These are phyloP conservation scores for Neoitamus cyanurus DNA, from an alignment of 2,888 invertebrate species.

Conservation along the genomic window DNA sequence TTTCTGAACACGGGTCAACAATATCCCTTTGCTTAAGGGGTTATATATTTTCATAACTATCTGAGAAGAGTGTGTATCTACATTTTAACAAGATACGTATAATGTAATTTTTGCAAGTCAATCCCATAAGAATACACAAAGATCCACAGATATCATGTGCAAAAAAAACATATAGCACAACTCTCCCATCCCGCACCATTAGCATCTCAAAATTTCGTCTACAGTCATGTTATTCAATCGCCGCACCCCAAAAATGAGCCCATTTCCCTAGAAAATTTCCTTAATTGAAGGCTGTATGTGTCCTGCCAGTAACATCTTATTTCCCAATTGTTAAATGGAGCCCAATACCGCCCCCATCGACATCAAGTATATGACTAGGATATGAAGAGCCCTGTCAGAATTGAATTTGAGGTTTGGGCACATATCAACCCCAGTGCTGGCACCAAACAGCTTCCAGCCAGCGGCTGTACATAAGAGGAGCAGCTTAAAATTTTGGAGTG, in stretches of 20 bases:
- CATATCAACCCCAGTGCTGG: background rate
- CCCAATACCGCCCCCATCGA: background rate
- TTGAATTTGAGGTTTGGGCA: background rate
- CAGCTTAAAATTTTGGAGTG: background rate
- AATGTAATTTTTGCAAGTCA: no score
- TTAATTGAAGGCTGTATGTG: constrained; percentile 19
- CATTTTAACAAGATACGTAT: no score
- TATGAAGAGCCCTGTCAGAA: background rate
- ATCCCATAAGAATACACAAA: no score
- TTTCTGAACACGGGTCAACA: no score
- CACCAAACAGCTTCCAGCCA: background rate
- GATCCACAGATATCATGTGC: no score
- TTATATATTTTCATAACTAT: no score
- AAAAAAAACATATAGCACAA: no score
- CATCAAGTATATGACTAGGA: background rate
- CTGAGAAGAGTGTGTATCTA: no score
- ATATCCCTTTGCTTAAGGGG: no score
- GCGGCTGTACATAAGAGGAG: background rate
- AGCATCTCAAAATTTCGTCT: background rate
- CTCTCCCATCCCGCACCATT: background rate
- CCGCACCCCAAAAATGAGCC: background rate
- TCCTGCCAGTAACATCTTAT: background rate
- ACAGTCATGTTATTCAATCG: background rate
- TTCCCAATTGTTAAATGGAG: background rate
- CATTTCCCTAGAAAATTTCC: background rate